Evolutionary conservation across 2,797 vertebrate species (phyloP).

Genomic region (Momotus momota): DNA sequence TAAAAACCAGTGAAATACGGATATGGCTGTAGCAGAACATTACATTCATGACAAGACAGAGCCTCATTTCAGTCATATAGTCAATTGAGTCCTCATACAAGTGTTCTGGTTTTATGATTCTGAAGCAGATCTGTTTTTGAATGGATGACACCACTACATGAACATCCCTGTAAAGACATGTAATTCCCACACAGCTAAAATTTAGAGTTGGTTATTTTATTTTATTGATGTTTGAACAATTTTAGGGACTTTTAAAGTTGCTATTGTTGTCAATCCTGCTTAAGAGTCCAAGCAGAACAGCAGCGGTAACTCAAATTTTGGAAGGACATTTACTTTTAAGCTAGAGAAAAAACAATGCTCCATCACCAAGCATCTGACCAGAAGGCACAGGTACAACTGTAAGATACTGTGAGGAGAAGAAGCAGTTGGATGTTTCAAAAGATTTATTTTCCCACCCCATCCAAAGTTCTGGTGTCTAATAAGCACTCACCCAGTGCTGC

Average conservation of each 20-base stretch:
- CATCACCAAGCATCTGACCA: slow-evolving; percentile 13
- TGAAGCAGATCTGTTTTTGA: slow-evolving; percentile 4
- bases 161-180: neutral
- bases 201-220: neutral
- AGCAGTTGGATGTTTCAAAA: neutral
- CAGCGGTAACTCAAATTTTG: slow-evolving; percentile 1
- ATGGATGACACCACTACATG: neutral
- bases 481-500: slow-evolving; percentile 90
- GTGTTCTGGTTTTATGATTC: neutral
- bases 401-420: neutral
- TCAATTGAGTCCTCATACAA: neutral
- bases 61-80: neutral
- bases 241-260: neutral
- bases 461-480: slow-evolving; percentile 54
- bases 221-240: neutral
- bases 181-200: neutral
- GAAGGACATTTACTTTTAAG: neutral
- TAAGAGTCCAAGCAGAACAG: slow-evolving; percentile 14
- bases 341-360: neutral
- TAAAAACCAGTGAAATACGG: neutral
- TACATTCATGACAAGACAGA: neutral
- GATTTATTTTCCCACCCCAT: slow-evolving; percentile 54
- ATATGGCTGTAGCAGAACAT: neutral
- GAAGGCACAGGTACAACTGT: neutral
- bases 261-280: neutral